These are phyloP conservation scores for Ophthalmotilapia sp. DNA, from an alignment of 2,113 vertebrate genomes.

Conservation along the genomic window DNA sequence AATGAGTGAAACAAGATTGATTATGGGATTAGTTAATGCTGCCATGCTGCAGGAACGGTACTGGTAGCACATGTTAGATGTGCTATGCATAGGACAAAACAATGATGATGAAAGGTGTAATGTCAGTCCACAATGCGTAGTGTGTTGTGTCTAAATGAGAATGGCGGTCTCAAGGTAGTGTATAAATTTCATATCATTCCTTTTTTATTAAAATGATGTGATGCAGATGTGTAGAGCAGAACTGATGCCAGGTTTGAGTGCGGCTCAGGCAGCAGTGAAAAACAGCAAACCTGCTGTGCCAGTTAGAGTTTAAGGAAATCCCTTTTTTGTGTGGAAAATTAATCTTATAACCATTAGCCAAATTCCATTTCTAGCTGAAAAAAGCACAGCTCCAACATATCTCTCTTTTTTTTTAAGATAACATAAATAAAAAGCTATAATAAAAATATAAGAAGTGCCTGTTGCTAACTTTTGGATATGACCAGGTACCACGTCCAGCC, in stretches of 20 bases:
- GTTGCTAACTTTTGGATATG: not conserved
- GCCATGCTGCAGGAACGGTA: not conserved
- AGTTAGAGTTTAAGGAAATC: not conserved
- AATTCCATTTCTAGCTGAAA: not conserved
- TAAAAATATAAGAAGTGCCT: constrained; percentile 12
- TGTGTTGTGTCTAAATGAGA: not conserved
- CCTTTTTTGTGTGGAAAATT: not conserved
- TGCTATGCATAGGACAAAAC: not conserved
- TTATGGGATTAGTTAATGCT: not conserved
- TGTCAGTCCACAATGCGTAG: not conserved
- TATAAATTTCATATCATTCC: not conserved
- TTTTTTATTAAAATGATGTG: not conserved
- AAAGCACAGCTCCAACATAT: not conserved
- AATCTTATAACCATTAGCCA: not conserved
- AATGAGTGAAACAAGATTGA: constrained; percentile 27
- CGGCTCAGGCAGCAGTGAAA: not conserved
- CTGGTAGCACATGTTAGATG: not conserved
- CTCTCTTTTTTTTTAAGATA: not conserved
- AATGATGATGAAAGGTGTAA: not conserved
- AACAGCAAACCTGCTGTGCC: not conserved
- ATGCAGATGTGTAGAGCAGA: not conserved
- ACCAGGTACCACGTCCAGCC: not conserved
- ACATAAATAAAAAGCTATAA: constrained; percentile 5
- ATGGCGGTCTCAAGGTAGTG: not conserved
- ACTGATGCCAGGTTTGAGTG: not conserved